Evolutionary conservation across 1,140 invertebrate genomes (phyloP).

Genomic region (Samia ricini): DNA sequence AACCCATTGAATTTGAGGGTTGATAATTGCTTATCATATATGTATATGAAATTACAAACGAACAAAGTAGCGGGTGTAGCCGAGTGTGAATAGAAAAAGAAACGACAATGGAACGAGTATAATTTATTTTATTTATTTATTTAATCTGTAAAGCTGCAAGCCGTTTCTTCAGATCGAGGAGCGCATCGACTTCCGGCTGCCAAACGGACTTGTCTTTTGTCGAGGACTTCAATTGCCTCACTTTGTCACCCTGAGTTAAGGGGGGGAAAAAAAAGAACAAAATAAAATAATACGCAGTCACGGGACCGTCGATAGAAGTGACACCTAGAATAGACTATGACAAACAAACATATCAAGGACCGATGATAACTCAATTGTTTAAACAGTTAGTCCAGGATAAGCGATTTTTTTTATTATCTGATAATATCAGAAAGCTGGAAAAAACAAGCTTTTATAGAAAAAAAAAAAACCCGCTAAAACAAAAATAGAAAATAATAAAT

Average conservation of each 20-base stretch:
- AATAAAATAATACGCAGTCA: too few species aligned
- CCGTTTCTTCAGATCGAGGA: conserved; percentile 87
- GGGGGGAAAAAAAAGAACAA: not conserved
- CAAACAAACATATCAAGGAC: too few species aligned
- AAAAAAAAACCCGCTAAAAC: too few species aligned
- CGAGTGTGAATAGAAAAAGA: not conserved
- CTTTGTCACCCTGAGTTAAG: conserved; percentile 81
- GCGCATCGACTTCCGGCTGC: conserved; percentile 85
- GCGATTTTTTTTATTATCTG: not conserved
- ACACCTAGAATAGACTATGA: too few species aligned
- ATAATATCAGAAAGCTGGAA: too few species aligned
- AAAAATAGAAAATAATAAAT: too few species aligned
- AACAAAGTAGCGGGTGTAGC: too few species aligned
- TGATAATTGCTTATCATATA: too few species aligned
- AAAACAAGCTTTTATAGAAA: too few species aligned
- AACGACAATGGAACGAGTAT: not conserved
- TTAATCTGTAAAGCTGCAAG: conserved; percentile 61
- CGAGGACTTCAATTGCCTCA: conserved; percentile 86
- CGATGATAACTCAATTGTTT: not conserved
- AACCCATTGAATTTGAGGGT: too few species aligned
- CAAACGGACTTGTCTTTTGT: conserved; percentile 85
- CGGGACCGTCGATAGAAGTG: too few species aligned
- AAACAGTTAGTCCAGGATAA: not conserved
- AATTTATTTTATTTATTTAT: conserved; percentile 25
- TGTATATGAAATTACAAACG: too few species aligned